These are phyloP conservation scores for Protomyctophum bolini DNA, from an alignment of 2,113 vertebrate genomes.

Conservation along the genomic window DNA sequence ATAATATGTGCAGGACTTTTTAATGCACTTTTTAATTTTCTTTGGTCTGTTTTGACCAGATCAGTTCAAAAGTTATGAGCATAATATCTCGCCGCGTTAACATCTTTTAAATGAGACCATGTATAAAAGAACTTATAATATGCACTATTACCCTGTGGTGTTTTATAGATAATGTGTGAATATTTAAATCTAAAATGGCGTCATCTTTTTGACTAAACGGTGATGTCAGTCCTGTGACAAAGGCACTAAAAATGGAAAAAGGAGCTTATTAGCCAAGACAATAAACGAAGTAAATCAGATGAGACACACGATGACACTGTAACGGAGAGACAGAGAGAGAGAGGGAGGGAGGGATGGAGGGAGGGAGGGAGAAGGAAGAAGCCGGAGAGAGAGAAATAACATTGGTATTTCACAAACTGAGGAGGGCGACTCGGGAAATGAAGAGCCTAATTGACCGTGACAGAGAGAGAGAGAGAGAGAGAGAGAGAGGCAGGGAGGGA, in stretches of 20 bases:
- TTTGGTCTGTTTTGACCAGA: background rate
- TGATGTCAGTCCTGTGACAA: constrained; percentile 51
- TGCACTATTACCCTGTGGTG: background rate
- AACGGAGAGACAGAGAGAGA: background rate
- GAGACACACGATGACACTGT: constrained; percentile 35
- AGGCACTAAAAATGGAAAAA: constrained; percentile 7
- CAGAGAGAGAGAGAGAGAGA: constrained; percentile 35
- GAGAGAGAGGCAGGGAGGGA: constrained; percentile 10
- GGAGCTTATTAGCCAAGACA: constrained; percentile 30
- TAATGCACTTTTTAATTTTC: background rate
- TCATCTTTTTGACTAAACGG: constrained; percentile 14
- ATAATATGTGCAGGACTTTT: background rate
- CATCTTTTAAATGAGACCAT: background rate
- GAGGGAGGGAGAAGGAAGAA: constrained; percentile 5
- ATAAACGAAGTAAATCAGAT: constrained; percentile 55
- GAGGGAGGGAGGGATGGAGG: background rate
- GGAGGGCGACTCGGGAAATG: constrained; percentile 57
- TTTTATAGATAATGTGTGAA: background rate
- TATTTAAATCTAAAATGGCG: background rate
- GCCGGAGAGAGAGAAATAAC: constrained; percentile 19
- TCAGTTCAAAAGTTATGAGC: background rate
- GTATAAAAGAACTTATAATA: constrained; percentile 1
- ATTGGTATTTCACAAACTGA: constrained; percentile 2
- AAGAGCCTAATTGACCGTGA: constrained; percentile 69
- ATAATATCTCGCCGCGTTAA: background rate